These are phyloP conservation scores for Macroramphosus scolopax DNA, from an alignment of 2,797 vertebrate genomes.

Conservation along the genomic window DNA sequence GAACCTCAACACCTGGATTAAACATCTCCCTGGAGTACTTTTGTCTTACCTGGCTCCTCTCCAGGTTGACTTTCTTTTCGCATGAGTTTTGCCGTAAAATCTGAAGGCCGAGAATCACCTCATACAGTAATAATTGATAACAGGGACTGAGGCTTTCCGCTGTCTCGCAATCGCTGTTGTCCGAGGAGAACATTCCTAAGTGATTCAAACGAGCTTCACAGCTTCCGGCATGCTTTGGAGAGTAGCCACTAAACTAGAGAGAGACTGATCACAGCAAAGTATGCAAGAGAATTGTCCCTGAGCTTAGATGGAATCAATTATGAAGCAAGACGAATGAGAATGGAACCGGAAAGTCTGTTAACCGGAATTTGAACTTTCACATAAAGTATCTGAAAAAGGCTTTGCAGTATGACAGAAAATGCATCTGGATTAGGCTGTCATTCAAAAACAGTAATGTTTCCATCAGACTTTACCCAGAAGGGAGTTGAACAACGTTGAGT, in stretches of 20 bases:
- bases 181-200: constrained; percentile 63
- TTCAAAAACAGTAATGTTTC: constrained; percentile 46
- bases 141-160: constrained; percentile 60
- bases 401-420: no score
- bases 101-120: constrained; percentile 54
- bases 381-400: no score
- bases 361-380: constrained; percentile 44
- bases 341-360: constrained; percentile 31
- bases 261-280: constrained; percentile 45
- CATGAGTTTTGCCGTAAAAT: constrained; percentile 52
- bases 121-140: constrained; percentile 70
- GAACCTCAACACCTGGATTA: constrained; percentile 60
- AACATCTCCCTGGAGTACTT: constrained; percentile 39
- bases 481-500: constrained; percentile 25
- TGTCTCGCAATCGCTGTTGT: constrained; percentile 56
- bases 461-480: constrained; percentile 46
- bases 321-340: constrained; percentile 19
- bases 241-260: constrained; percentile 47
- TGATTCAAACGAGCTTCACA: constrained; percentile 60
- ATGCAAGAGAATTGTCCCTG: constrained; percentile 39
- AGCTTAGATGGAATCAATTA: constrained; percentile 47
- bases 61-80: constrained; percentile 42
- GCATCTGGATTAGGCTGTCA: constrained; percentile 30
- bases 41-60: constrained; percentile 39
- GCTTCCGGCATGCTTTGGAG: constrained; percentile 63